A percentile compares a stretch with the other conserved stretches of the same genome.
phyloP scores from a whole-genome alignment of 2,797 vertebrate species.

The Glossophaga mutica region DNA sequence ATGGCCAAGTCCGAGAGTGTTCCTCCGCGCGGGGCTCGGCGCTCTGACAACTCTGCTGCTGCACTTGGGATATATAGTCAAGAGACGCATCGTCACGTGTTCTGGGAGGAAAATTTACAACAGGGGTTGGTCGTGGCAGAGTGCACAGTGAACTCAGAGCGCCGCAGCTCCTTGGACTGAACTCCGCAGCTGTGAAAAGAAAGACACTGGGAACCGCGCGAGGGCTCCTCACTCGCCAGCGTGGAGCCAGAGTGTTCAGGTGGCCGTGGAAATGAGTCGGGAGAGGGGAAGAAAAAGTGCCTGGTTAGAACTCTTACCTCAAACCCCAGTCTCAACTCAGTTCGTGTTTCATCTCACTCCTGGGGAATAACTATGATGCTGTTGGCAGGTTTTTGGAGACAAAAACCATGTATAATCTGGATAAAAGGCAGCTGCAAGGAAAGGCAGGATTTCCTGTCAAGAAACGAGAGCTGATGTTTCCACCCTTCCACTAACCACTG shows the following conservation, averaged over 20 bases:
- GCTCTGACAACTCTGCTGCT: constrained; percentile 80
- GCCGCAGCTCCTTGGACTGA: constrained; percentile 80
- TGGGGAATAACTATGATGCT: neutral
- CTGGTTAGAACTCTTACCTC: neutral
- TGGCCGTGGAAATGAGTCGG: neutral
- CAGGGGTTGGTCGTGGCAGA: constrained; percentile 77
- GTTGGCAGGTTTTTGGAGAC: neutral
- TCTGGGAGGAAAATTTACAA: constrained; percentile 83
- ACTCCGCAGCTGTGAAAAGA: constrained; percentile 80
- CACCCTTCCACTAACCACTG: neutral
- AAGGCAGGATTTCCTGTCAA: neutral
- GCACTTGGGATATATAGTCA: constrained; percentile 84
- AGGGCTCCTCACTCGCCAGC: constrained; percentile 65
- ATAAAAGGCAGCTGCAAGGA: neutral
- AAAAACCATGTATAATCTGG: neutral
- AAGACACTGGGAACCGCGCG: constrained; percentile 56
- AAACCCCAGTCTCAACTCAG: neutral
- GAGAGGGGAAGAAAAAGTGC: neutral
- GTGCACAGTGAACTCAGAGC: constrained; percentile 80
- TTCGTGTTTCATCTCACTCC: neutral
- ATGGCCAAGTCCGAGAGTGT: constrained; percentile 59
- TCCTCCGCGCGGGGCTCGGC: constrained; percentile 67
- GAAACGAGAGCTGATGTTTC: neutral
- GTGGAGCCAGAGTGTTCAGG: constrained; percentile 29
- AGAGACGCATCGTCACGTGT: constrained; percentile 84